A percentile compares a stretch with the other conserved stretches of the same genome.
Evolutionary conservation across 2,797 vertebrate genomes (phyloP).

Genomic region (Masticophis lateralis): DNA sequence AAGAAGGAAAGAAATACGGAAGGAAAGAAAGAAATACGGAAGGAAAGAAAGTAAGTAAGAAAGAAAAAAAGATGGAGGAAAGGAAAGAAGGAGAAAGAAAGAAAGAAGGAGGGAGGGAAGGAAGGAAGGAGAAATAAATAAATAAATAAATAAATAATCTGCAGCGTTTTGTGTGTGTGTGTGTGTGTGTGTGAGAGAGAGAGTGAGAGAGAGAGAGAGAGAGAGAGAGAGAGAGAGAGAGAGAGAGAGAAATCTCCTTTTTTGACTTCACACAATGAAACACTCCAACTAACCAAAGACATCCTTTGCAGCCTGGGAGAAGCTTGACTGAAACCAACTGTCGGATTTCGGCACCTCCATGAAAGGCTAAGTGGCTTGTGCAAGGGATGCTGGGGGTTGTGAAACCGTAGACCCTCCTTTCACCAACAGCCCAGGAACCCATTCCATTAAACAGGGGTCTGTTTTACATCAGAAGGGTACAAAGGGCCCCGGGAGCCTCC

Average conservation of each 20-base stretch:
- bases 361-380: slow-evolving; percentile 43
- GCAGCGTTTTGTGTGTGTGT: too few relatives aligned
- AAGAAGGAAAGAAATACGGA: too few relatives aligned
- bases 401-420: slow-evolving; percentile 58
- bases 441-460: slow-evolving; percentile 53
- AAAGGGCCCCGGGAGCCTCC: slow-evolving; percentile 40
- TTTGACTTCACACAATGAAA: background rate
- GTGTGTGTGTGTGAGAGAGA: too few relatives aligned
- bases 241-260: background rate
- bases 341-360: slow-evolving; percentile 42
- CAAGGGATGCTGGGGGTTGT: slow-evolving; percentile 50
- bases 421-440: slow-evolving; percentile 51
- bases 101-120: rapidly evolving
- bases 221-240: too few relatives aligned
- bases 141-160: too few relatives aligned
- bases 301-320: background rate
- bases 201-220: too few relatives aligned
- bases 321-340: slow-evolving; percentile 36
- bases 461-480: slow-evolving; percentile 57
- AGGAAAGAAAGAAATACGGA: too few relatives aligned
- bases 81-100: too few relatives aligned
- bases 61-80: too few relatives aligned
- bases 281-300: background rate
- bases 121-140: too few relatives aligned
- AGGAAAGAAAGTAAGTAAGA: too few relatives aligned